A percentile compares a stretch with the other conserved stretches of the same genome.
Evolutionary conservation across 2,797 vertebrate species (phyloP).

Genomic region (Poecile montanus): DNA sequence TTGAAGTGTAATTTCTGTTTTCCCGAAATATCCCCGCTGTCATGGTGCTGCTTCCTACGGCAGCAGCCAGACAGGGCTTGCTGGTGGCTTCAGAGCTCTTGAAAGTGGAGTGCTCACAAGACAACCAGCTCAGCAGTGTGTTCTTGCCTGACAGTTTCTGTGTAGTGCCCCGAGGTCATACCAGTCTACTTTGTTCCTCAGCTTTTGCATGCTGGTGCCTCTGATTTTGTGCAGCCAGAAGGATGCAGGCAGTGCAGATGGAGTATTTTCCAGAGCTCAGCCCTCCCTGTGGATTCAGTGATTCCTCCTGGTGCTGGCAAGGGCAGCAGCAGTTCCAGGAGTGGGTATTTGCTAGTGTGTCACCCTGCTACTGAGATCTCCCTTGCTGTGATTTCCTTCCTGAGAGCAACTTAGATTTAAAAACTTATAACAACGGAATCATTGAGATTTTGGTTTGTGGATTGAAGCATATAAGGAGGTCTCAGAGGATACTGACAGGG

Average conservation of each 20-base stretch:
- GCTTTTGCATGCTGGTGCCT: neutral
- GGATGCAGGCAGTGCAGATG: neutral
- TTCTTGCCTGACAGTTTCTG: neutral
- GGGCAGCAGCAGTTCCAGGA: neutral
- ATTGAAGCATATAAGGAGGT: neutral
- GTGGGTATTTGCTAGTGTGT: fast-evolving
- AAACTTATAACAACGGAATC: fast-evolving
- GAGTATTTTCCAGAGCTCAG: neutral
- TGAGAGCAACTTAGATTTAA: neutral
- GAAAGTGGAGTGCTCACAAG: neutral
- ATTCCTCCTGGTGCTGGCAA: neutral
- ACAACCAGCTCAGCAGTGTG: neutral
- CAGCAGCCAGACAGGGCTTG: neutral
- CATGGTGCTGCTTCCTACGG: neutral
- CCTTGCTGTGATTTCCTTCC: neutral
- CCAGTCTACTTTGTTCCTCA: neutral
- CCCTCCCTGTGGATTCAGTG: neutral
- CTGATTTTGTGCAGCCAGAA: neutral
- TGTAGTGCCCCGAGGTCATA: neutral
- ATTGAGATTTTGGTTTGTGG: neutral
- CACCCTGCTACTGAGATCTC: fast-evolving
- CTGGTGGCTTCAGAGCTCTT: neutral
- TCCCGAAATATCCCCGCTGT: neutral
- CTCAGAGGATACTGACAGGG: neutral
- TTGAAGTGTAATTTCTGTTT: neutral